Evolutionary conservation across 1,140 invertebrate genomes (phyloP).

Genomic region (Zaprionus capensis): DNA sequence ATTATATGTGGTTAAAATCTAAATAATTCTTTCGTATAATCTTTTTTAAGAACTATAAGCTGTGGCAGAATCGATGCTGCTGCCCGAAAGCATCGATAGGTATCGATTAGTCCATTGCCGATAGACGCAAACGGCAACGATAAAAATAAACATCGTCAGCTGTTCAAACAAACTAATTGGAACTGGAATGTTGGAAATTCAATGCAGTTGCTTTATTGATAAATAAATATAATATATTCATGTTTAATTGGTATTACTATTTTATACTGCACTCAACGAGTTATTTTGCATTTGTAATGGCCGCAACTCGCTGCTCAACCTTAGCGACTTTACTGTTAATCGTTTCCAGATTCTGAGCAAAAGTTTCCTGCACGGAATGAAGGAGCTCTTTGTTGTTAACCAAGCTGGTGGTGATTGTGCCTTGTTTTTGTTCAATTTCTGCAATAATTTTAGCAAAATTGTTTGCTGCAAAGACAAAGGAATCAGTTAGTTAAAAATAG

Average conservation of each 20-base stretch:
- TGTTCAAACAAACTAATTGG: slow-evolving; percentile 5
- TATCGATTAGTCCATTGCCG: slow-evolving; percentile 14
- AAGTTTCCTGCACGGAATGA: slow-evolving; percentile 92
- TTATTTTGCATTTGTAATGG: slow-evolving; percentile 73
- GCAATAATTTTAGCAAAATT: slow-evolving; percentile 93
- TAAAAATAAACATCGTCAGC: slow-evolving; percentile 16
- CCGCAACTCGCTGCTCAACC: slow-evolving; percentile 89
- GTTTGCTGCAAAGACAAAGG: slow-evolving; percentile 87
- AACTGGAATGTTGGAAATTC: neutral
- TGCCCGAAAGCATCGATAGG: slow-evolving; percentile 15
- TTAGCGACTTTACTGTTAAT: slow-evolving; percentile 91
- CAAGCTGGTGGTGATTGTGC: slow-evolving; percentile 89
- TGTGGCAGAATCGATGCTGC: slow-evolving; percentile 38
- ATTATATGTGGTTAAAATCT: slow-evolving; percentile 13
- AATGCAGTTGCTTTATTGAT: slow-evolving; percentile 31
- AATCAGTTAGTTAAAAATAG: neutral
- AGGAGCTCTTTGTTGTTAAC: slow-evolving; percentile 91
- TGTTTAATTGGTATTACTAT: slow-evolving; percentile 20
- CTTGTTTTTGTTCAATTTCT: slow-evolving; percentile 92
- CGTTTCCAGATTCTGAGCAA: slow-evolving; percentile 90
- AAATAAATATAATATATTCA: slow-evolving; percentile 44
- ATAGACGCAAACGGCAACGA: neutral
- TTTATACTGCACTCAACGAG: slow-evolving; percentile 9
- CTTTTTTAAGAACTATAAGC: slow-evolving; percentile 42
- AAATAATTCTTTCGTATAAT: slow-evolving; percentile 24